These are phyloP conservation scores for Chondrosia reniformis DNA, from an alignment of 37 sponge, comb jelly and placozoan species.

Conservation along the genomic window DNA sequence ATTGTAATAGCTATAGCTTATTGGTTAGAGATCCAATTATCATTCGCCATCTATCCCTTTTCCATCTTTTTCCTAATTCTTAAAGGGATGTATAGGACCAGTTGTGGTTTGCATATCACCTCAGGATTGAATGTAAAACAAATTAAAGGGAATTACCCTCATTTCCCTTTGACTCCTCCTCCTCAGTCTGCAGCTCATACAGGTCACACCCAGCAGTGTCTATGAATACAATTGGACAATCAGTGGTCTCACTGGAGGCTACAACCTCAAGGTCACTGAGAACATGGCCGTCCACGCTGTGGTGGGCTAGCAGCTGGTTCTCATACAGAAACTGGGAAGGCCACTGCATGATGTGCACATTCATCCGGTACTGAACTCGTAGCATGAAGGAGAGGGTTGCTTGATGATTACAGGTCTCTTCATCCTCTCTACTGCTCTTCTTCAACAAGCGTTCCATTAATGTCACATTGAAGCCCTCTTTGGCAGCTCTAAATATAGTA, in stretches of 20 bases:
- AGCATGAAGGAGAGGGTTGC: constrained; percentile 33
- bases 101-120: too few relatives aligned
- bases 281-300: constrained; percentile 59
- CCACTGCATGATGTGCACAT: constrained; percentile 80
- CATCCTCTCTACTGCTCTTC: constrained; percentile 16
- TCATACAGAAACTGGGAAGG: constrained; percentile 72
- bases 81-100: too few relatives aligned
- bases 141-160: too few relatives aligned
- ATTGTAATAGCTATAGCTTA: too few relatives aligned
- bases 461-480: background rate
- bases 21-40: too few relatives aligned
- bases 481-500: constrained; percentile 62
- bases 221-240: constrained; percentile 74
- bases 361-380: constrained; percentile 81
- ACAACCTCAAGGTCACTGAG: constrained; percentile 69
- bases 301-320: constrained; percentile 52
- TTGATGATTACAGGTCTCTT: background rate
- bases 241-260: constrained; percentile 22
- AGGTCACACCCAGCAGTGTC: constrained; percentile 87
- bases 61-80: too few relatives aligned
- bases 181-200: constrained; percentile 66
- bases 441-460: background rate
- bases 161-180: constrained; percentile 86
- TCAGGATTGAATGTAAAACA: too few relatives aligned
- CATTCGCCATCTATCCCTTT: too few relatives aligned